Base-by-base conservation (phyloP, 2,113 vertebrate species). In the Mustela nigripes region DNA sequence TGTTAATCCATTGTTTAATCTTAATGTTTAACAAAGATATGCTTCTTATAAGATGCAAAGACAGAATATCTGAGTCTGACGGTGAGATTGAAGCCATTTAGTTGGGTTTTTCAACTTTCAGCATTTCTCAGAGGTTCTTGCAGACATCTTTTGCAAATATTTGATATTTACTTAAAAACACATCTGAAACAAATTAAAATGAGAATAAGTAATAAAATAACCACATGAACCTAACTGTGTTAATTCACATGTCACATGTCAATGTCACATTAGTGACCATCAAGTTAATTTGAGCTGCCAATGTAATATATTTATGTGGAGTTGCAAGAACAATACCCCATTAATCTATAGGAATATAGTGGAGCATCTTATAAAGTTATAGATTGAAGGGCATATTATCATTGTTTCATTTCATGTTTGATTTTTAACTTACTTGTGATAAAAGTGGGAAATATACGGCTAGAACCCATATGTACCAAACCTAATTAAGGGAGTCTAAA, bases 91-190 rank as follows among this genome's bases (percentile, higher is more conserved):
- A 86, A 16, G 3, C 16, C 45, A 56, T 67, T 96, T 36, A 74
- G 7, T 84, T 11, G 4, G 39, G 39, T 19, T 71, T 94, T 95
- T 76, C 58, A 74, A 74, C 26, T 94, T 82, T 74, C 22, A 28
- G 39, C 24, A 84, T 62, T 81, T 92, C 18, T 95, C n/a, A 63
- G 74, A 91, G 14, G 12, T 80, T 86, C 79, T 96, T 92, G 67
- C 26, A 60, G 83, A 95, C 12, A 71, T 36, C 67, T 14, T 89
- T 63, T 89, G 33, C 12, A 94, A 69, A 63, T 28, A 92, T 82
- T 97, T 94, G 18, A 31, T 65, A 50, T 90, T 93, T 94, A 56
- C 19, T 67, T 94, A 71, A 84, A 93, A 90, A 84, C 48, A 5
- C n/a, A 39, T 74, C 50, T 48, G 33, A 74, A 93, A 15, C 53